These are phyloP conservation scores for Lophius americanus DNA, from an alignment of 2,797 vertebrate genomes.

Conservation along the genomic window DNA sequence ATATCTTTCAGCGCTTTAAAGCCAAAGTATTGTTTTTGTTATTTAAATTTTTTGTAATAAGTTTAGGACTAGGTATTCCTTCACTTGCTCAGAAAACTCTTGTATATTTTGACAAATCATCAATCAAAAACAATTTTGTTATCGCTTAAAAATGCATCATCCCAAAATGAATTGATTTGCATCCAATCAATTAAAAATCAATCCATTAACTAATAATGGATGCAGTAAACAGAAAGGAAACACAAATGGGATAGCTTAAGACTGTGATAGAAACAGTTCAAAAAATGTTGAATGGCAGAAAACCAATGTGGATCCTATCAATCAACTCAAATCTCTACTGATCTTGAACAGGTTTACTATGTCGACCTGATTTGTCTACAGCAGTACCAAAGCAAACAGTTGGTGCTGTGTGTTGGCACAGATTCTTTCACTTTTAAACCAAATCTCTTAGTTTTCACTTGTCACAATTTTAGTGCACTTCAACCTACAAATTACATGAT, in stretches of 20 bases:
- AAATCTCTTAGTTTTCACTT: background rate
- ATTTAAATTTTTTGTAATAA: no score
- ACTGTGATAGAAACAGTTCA: background rate
- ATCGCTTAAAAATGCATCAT: no score
- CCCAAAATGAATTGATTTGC: no score
- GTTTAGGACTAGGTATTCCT: no score
- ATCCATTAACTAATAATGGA: no score
- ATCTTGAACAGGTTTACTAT: background rate
- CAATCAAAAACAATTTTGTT: no score
- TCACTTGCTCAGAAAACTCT: no score
- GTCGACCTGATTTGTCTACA: background rate
- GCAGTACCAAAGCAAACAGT: background rate
- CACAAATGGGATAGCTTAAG: constrained; percentile 3
- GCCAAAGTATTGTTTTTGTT: no score
- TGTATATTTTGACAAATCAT: no score
- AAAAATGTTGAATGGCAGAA: background rate
- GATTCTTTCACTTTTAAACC: background rate
- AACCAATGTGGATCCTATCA: background rate
- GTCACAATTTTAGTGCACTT: background rate
- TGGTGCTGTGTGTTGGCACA: background rate
- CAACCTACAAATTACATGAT: background rate
- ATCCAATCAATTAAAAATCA: no score
- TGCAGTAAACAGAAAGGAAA: constrained; percentile 4
- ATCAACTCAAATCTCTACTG: background rate
- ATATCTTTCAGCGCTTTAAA: no score